These are phyloP conservation scores for Corvus moneduloides DNA, from an alignment of 2,113 vertebrate species.

Conservation along the genomic window DNA sequence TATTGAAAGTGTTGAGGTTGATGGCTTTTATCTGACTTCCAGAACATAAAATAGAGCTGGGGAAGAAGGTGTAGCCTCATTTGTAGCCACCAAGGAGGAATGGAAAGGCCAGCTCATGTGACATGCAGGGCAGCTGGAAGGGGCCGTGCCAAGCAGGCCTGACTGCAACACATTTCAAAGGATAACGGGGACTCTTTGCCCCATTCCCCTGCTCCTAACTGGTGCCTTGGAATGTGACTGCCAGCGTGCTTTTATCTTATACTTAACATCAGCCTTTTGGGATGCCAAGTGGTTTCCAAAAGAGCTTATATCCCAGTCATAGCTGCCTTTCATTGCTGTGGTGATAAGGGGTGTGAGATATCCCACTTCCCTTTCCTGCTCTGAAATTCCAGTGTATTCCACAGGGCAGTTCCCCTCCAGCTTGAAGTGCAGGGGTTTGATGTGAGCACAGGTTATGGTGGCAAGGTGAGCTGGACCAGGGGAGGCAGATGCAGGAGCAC, in stretches of 20 bases:
- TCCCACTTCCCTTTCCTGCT: not conserved
- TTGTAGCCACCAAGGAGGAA: not conserved
- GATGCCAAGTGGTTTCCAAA: slow-evolving; percentile 2
- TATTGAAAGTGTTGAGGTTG: not conserved
- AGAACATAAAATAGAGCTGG: not conserved
- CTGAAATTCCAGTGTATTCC: not conserved
- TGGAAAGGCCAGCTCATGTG: not conserved
- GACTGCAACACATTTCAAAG: not conserved
- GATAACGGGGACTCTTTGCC: not conserved
- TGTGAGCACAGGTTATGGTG: too few species aligned
- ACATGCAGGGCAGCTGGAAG: not conserved
- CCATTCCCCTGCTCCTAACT: not conserved
- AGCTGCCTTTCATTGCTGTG: not conserved
- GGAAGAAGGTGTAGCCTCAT: not conserved
- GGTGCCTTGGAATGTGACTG: not conserved
- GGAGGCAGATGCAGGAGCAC: not conserved
- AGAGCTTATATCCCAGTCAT: not conserved
- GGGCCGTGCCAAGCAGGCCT: not conserved
- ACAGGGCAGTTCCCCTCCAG: not conserved
- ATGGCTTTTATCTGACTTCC: not conserved
- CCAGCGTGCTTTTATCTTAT: not conserved
- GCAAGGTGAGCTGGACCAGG: not conserved
- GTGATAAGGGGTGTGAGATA: not conserved
- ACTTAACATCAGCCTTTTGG: not conserved
- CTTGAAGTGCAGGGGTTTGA: not conserved